Conservation (phyloP, 2,888 invertebrate genomes). For the Eupithecia subumbrata region DNA sequence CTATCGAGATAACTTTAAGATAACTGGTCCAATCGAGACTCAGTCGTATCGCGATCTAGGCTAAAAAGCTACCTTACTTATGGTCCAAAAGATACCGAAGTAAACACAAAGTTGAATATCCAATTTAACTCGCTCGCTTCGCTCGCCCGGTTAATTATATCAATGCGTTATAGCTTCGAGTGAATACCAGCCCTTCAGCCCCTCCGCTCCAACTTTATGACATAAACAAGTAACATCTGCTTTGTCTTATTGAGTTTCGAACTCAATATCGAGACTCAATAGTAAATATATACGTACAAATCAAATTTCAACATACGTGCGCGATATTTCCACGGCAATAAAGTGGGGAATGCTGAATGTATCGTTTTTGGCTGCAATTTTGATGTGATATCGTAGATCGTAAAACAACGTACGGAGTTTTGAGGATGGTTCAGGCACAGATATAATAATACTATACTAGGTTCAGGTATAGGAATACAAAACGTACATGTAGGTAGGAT, state of each 20-base stretch:
- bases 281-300: constrained; percentile 58
- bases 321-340: constrained; percentile 37
- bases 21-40: too few relatives aligned
- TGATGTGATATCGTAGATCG: constrained; percentile 1
- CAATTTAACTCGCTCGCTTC: background rate
- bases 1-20: too few relatives aligned
- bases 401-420: background rate
- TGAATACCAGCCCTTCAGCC: constrained; percentile 34
- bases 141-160: background rate
- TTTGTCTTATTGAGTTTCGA: constrained; percentile 76
- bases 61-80: too few relatives aligned
- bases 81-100: background rate
- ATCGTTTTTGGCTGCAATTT: constrained; percentile 18
- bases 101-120: background rate
- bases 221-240: constrained; percentile 75
- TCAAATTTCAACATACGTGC: constrained; percentile 51
- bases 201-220: constrained; percentile 62
- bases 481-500: background rate
- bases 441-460: too few relatives aligned
- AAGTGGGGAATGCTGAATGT: constrained; percentile 32
- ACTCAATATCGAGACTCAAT: constrained; percentile 71
- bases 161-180: constrained; percentile 19
- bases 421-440: background rate
- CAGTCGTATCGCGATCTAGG: too few relatives aligned
- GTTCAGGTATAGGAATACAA: background rate